Evolutionary conservation across 2,888 invertebrate genomes (phyloP).

Genomic region (Trachelus troglodyta): DNA sequence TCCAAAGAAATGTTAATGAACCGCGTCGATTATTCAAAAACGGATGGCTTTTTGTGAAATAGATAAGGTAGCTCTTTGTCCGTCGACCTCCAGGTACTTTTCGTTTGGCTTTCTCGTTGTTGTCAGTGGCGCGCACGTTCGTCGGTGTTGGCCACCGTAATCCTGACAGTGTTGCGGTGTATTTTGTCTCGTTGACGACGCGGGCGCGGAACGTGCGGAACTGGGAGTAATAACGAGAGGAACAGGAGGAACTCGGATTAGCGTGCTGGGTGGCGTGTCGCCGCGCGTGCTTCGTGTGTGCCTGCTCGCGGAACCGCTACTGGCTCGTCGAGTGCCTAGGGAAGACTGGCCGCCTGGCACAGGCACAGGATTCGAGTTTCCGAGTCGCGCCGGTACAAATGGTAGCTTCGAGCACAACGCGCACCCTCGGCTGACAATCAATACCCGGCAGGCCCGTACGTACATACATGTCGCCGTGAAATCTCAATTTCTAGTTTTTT

Average conservation of each 20-base stretch:
- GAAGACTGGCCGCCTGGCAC: slow-evolving; percentile 56
- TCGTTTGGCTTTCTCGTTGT: neutral
- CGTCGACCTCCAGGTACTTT: neutral
- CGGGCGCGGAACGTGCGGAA: neutral
- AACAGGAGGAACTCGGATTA: neutral
- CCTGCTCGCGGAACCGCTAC: slow-evolving; percentile 19
- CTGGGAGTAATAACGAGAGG: neutral
- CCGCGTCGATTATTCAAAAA: neutral
- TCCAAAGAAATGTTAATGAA: neutral
- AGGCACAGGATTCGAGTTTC: slow-evolving; percentile 17
- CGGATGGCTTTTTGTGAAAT: neutral
- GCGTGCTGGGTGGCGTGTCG: neutral
- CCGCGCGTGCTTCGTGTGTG: neutral
- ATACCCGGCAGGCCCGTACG: slow-evolving; percentile 59
- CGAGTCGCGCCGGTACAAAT: slow-evolving; percentile 36
- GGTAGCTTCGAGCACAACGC: slow-evolving; percentile 35
- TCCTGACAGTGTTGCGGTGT: neutral
- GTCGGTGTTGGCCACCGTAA: neutral
- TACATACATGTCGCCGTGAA: slow-evolving; percentile 47
- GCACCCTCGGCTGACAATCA: slow-evolving; percentile 60
- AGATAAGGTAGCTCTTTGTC: neutral
- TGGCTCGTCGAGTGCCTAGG: slow-evolving; percentile 61
- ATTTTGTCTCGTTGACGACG: neutral
- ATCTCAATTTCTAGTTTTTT: slow-evolving; percentile 48
- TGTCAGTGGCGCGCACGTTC: neutral